Conservation (phyloP, 1,140 invertebrate genomes). For the Anthonomus grandis region DNA sequence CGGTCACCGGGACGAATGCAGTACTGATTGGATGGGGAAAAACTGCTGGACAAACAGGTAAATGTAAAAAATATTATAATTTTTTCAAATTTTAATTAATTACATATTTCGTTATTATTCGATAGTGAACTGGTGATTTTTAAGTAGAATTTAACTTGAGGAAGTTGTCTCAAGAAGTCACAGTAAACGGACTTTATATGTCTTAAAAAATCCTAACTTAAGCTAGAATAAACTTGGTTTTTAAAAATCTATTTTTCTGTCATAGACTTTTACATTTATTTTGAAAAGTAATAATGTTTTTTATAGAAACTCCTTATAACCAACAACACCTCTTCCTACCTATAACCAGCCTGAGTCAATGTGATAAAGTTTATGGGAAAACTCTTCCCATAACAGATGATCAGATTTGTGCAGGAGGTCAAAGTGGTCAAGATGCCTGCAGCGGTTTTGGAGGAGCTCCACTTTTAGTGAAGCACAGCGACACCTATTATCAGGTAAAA, state of each 20-base stretch:
- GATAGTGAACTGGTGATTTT: too few relatives aligned
- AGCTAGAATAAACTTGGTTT: too few relatives aligned
- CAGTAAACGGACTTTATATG: too few relatives aligned
- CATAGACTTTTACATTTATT: too few relatives aligned
- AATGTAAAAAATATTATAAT: constrained; percentile 21
- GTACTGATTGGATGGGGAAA: constrained; percentile 49
- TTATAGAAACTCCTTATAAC: constrained; percentile 40
- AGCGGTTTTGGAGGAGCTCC: constrained; percentile 69
- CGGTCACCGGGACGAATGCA: constrained; percentile 48
- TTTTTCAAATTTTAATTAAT: constrained; percentile 24
- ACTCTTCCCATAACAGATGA: constrained; percentile 57
- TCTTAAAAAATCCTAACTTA: too few relatives aligned
- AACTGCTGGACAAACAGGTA: constrained; percentile 44
- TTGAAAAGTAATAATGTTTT: constrained; percentile 27
- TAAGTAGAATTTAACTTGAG: too few relatives aligned
- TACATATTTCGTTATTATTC: too few relatives aligned
- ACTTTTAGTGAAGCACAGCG: constrained; percentile 56
- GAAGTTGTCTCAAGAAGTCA: too few relatives aligned
- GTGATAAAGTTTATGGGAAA: constrained; percentile 54
- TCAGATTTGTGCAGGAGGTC: constrained; percentile 66
- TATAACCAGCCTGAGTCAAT: constrained; percentile 52
- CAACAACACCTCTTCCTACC: constrained; percentile 57
- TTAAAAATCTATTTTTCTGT: too few relatives aligned
- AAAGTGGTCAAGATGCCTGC: constrained; percentile 63
- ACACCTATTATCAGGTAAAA: constrained; percentile 58